Evolutionary conservation across 2,113 vertebrate genomes (phyloP).

Genomic region (Scophthalmus maximus): DNA sequence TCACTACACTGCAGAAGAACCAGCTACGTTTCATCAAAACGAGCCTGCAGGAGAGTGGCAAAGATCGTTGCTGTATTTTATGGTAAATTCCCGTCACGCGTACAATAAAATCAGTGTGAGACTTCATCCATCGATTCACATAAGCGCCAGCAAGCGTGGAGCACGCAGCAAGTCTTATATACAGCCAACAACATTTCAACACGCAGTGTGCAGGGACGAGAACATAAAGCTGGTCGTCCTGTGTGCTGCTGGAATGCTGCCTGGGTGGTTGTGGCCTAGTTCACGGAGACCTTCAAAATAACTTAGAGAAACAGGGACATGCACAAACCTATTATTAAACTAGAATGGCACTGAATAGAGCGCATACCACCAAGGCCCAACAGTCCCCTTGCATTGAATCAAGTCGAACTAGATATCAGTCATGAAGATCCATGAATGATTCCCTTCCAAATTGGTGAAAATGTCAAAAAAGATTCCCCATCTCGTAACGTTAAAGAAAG

Average conservation of each 20-base stretch:
- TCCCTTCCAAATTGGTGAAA: no score
- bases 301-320: slow-evolving; percentile 7
- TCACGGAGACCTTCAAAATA: slow-evolving; percentile 1
- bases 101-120: neutral
- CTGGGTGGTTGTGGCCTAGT: slow-evolving; percentile 33
- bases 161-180: neutral
- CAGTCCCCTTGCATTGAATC: no score
- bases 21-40: neutral
- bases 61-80: no score
- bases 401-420: no score
- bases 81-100: no score
- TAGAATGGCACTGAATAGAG: no score
- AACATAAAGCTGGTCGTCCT: neutral
- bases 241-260: slow-evolving; percentile 46
- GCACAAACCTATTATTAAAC: neutral
- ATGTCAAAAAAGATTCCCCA: no score
- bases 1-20: neutral
- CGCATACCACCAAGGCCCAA: no score
- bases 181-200: neutral
- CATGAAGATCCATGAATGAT: no score
- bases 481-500: no score
- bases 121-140: neutral
- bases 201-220: neutral
- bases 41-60: neutral
- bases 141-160: no score